These are phyloP conservation scores for Pelecanoides urinatrix DNA, from an alignment of 2,113 vertebrate species.

Conservation along the genomic window DNA sequence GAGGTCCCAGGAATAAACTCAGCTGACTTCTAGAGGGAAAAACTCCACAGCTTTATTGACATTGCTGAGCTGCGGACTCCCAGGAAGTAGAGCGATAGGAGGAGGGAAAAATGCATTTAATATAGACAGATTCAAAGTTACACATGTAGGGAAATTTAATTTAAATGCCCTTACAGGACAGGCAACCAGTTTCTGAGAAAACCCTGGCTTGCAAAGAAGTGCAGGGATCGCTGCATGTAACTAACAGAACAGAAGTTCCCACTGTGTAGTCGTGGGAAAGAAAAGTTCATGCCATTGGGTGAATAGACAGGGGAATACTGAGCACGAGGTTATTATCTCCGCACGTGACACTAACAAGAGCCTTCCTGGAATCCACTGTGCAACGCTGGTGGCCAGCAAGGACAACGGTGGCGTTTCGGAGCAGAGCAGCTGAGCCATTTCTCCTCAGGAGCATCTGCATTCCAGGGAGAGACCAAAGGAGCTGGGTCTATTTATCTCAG, in stretches of 20 bases:
- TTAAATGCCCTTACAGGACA: not conserved
- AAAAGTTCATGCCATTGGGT: not conserved
- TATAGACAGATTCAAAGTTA: not conserved
- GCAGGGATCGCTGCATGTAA: not conserved
- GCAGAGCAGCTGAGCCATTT: not conserved
- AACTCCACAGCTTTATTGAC: not conserved
- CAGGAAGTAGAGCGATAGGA: not conserved
- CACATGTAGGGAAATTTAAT: not conserved
- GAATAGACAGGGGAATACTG: slow-evolving; percentile 57
- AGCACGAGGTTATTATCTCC: not conserved
- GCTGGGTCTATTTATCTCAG: not conserved
- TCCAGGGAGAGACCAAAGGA: not conserved
- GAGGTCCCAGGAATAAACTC: not conserved
- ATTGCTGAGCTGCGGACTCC: not conserved
- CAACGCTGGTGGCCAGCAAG: not conserved
- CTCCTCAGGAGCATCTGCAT: not conserved
- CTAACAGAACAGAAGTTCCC: not conserved
- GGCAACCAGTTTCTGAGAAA: not conserved
- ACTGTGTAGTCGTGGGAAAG: slow-evolving; percentile 26
- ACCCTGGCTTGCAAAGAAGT: not conserved
- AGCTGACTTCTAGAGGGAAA: not conserved
- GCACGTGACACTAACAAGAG: not conserved
- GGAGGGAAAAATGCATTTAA: not conserved
- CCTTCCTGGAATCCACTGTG: not conserved
- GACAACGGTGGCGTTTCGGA: not conserved